Percentiles rank a stretch among this genome's conserved stretches.
Conservation (phyloP, 2,888 invertebrate genomes). For the Endotricha flammealis region DNA sequence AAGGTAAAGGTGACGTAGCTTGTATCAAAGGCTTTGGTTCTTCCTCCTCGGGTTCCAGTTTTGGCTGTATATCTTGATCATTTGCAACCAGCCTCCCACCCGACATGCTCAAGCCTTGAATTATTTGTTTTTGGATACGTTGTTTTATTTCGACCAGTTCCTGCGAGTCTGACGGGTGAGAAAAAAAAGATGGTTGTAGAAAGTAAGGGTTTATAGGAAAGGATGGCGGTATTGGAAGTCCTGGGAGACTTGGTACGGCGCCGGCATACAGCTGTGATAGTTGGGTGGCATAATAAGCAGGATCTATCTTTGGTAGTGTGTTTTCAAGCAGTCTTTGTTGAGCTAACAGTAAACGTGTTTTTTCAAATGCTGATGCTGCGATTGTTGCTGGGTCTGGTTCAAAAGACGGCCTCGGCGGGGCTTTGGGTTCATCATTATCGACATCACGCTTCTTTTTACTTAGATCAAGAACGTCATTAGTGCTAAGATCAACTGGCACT, state of each 20-base stretch:
- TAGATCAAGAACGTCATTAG: slow-evolving; percentile 86
- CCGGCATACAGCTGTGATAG: slow-evolving; percentile 80
- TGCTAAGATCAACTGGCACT: slow-evolving; percentile 84
- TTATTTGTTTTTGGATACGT: slow-evolving; percentile 81
- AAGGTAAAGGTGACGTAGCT: slow-evolving; percentile 58
- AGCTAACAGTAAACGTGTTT: slow-evolving; percentile 79
- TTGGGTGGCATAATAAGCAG: slow-evolving; percentile 80
- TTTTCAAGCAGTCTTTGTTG: slow-evolving; percentile 83
- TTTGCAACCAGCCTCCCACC: slow-evolving; percentile 80
- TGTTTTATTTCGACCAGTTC: slow-evolving; percentile 84
- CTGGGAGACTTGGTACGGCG: slow-evolving; percentile 73
- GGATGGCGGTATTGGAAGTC: slow-evolving; percentile 74
- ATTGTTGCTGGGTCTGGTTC: slow-evolving; percentile 56
- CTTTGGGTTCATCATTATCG: slow-evolving; percentile 54
- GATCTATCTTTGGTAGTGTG: slow-evolving; percentile 79
- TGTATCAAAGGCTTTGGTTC: slow-evolving; percentile 69
- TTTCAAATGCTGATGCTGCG: slow-evolving; percentile 67
- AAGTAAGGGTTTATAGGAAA: slow-evolving; percentile 83
- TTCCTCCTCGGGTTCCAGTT: slow-evolving; percentile 74
- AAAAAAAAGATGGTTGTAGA: slow-evolving; percentile 77
- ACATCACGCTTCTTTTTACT: slow-evolving; percentile 83
- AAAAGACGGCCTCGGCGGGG: slow-evolving; percentile 63
- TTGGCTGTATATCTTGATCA: slow-evolving; percentile 54
- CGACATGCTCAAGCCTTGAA: slow-evolving; percentile 81
- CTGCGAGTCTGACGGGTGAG: slow-evolving; percentile 75